A percentile compares a stretch with the other conserved stretches of the same genome.
Evolutionary conservation across 2,888 invertebrate genomes (phyloP).

Genomic region (Mycalesis mineus): DNA sequence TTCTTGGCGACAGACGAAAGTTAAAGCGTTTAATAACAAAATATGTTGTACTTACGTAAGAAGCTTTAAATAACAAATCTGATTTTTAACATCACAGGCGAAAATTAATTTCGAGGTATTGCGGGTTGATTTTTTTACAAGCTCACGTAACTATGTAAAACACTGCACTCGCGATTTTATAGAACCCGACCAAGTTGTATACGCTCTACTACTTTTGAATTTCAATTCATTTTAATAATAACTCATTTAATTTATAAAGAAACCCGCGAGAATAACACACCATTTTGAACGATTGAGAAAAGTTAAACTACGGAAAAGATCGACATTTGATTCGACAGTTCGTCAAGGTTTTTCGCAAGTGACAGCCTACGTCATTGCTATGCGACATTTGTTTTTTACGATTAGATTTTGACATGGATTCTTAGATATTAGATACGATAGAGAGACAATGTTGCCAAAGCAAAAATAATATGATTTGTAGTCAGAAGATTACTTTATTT

Average conservation of each 20-base stretch:
- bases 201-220: slow-evolving; percentile 42
- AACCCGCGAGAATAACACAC: slow-evolving; percentile 69
- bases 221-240: slow-evolving; percentile 55
- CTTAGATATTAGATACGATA: background rate
- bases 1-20: slow-evolving; percentile 14
- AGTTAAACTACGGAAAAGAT: slow-evolving; percentile 28
- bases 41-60: slow-evolving; percentile 70
- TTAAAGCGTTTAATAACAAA: slow-evolving; percentile 53
- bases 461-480: background rate
- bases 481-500: no score
- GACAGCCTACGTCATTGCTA: slow-evolving; percentile 65
- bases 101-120: slow-evolving; percentile 52
- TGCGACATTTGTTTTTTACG: slow-evolving; percentile 58
- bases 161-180: slow-evolving; percentile 42
- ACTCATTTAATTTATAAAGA: slow-evolving; percentile 59
- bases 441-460: background rate
- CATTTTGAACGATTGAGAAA: slow-evolving; percentile 72
- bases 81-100: slow-evolving; percentile 61
- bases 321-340: slow-evolving; percentile 38
- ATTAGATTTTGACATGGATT: background rate
- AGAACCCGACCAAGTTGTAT: slow-evolving; percentile 31
- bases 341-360: slow-evolving; percentile 57
- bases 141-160: slow-evolving; percentile 35
- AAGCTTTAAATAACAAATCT: slow-evolving; percentile 62
- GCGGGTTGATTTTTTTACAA: slow-evolving; percentile 37